Evolutionary conservation across 2,113 vertebrate genomes (phyloP).

Genomic region (Edolisoma coerulescens): DNA sequence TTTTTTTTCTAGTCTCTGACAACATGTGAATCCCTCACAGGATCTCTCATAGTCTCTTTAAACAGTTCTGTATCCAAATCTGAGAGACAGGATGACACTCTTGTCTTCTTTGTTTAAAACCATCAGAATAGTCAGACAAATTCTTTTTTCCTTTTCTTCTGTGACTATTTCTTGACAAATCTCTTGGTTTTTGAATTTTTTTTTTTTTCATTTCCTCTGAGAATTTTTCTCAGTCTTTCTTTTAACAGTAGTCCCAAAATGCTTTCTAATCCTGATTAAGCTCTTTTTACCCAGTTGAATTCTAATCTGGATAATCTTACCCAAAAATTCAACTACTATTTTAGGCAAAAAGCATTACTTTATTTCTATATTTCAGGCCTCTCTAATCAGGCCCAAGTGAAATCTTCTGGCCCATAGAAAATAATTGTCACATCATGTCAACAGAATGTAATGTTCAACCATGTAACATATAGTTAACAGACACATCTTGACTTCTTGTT

Average conservation of each 20-base stretch:
- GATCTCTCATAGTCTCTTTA: neutral
- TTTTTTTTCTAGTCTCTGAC: neutral
- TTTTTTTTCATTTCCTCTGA: neutral
- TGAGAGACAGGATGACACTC: neutral
- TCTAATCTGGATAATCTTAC: neutral
- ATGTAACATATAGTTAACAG: neutral
- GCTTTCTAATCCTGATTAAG: neutral
- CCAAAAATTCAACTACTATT: neutral
- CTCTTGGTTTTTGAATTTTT: neutral
- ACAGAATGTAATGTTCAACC: rapidly evolving
- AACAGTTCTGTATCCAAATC: neutral
- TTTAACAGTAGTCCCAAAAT: neutral
- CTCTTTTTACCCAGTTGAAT: neutral
- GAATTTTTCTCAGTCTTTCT: neutral
- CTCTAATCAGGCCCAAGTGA: neutral
- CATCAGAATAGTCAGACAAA: neutral
- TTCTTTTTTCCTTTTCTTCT: neutral
- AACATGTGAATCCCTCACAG: neutral
- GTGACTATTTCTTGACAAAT: neutral
- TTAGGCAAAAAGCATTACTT: neutral
- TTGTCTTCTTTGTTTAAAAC: neutral
- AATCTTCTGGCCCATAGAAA: neutral
- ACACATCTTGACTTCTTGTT: neutral
- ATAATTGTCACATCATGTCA: neutral
- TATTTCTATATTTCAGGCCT: neutral